Conservation (phyloP, 2,888 invertebrate species). For the Ophioninae sp. region DNA sequence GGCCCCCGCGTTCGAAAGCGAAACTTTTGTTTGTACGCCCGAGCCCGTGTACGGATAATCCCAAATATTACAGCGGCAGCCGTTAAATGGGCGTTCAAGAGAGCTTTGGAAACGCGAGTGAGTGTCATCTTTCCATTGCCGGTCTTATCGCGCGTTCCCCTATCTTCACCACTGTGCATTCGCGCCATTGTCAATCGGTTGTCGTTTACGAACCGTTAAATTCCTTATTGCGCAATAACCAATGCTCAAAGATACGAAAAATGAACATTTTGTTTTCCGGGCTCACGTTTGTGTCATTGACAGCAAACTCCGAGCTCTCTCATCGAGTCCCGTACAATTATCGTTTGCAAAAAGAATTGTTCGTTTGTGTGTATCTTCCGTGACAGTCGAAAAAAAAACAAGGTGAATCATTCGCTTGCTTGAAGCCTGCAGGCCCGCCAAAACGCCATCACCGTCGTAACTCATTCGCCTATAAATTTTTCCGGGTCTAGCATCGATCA, state of each 20-base stretch:
- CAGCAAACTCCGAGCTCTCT: constrained; percentile 6
- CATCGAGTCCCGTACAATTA: neutral
- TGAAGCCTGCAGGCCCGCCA: constrained; percentile 22
- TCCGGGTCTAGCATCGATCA: constrained; percentile 76
- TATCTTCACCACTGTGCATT: constrained; percentile 24
- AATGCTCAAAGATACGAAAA: neutral
- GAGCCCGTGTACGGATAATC: constrained; percentile 74
- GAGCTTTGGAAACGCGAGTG: constrained; percentile 56
- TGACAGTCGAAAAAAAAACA: constrained; percentile 28
- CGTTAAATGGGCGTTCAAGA: constrained; percentile 63
- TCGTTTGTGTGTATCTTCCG: constrained; percentile 15
- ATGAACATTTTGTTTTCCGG: neutral
- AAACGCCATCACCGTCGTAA: constrained; percentile 66
- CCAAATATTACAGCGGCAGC: constrained; percentile 74
- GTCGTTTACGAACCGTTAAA: constrained; percentile 17
- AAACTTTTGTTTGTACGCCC: constrained; percentile 79
- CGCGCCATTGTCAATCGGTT: constrained; percentile 45
- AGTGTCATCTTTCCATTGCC: constrained; percentile 43
- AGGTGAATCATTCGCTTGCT: constrained; percentile 30
- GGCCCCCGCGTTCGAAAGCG: constrained; percentile 73
- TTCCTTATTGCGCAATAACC: constrained; percentile 15
- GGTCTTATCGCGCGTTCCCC: constrained; percentile 37
- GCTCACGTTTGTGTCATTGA: neutral
- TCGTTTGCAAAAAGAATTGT: constrained; percentile 16
- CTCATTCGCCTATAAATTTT: constrained; percentile 80